Percentiles rank a stretch among this genome's conserved stretches.
phyloP scores from a whole-genome alignment of 2,888 invertebrate genomes.

The Ormyrus nitidulus region DNA sequence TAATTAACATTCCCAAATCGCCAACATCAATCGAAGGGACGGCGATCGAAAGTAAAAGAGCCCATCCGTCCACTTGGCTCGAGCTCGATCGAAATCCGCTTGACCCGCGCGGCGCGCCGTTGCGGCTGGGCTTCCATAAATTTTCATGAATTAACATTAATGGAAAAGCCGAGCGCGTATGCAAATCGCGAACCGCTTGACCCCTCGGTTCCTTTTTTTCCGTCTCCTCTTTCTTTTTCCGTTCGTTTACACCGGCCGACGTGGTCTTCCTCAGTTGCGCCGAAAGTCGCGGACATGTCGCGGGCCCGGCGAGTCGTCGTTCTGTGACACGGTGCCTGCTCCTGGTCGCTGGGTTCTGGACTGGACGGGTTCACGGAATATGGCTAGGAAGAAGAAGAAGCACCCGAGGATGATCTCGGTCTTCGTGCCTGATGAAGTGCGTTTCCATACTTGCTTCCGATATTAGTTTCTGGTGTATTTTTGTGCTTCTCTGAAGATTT shows the following conservation, averaged over 20 bases:
- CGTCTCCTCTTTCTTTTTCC: slow-evolving; percentile 14
- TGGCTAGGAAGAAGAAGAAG: slow-evolving; percentile 71
- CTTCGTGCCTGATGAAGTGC: slow-evolving; percentile 72
- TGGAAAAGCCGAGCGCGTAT: slow-evolving; percentile 72
- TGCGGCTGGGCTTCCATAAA: slow-evolving; percentile 64
- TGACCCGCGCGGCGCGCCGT: slow-evolving; percentile 55
- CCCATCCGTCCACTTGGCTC: no score
- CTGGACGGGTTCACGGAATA: slow-evolving; percentile 53
- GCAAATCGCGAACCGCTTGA: slow-evolving; percentile 56
- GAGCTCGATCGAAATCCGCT: slow-evolving; percentile 56
- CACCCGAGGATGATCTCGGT: slow-evolving; percentile 71
- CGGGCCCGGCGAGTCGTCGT: slow-evolving; percentile 7
- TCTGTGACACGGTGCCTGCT: no score
- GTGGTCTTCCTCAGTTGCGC: slow-evolving; percentile 47
- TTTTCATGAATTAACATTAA: slow-evolving; percentile 73
- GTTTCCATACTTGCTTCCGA: slow-evolving; percentile 31
- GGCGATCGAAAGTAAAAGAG: no score
- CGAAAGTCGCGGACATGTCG: not conserved
- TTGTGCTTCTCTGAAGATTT: not conserved
- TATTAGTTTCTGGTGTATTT: not conserved
- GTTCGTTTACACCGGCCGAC: not conserved
- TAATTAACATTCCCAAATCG: no score
- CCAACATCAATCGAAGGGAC: no score
- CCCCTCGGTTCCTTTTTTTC: slow-evolving; percentile 32
- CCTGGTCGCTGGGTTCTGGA: no score